Evolutionary conservation across 2,888 invertebrate genomes (phyloP).

Genomic region (Dolichomitus sp.): DNA sequence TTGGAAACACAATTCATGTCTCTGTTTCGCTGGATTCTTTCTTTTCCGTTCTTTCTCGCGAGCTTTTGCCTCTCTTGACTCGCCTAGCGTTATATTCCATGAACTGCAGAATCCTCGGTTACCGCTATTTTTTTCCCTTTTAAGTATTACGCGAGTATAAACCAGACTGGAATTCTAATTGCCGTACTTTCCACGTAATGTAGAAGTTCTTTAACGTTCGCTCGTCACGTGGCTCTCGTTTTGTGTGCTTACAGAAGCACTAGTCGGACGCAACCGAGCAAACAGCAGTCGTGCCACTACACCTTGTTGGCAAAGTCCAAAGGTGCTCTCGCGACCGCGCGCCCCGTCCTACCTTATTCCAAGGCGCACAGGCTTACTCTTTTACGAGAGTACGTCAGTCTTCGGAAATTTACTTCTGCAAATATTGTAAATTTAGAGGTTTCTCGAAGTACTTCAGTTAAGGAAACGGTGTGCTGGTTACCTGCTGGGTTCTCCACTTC

Average conservation of each 20-base stretch:
- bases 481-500: background rate
- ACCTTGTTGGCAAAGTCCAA: slow-evolving; percentile 56
- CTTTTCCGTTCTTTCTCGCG: slow-evolving; percentile 58
- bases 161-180: slow-evolving; percentile 67
- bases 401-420: slow-evolving; percentile 31
- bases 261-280: slow-evolving; percentile 50
- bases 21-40: slow-evolving; percentile 30
- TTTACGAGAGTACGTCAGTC: slow-evolving; percentile 50
- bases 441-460: slow-evolving; percentile 27
- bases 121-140: slow-evolving; percentile 22
- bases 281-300: slow-evolving; percentile 44
- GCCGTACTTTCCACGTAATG: slow-evolving; percentile 63
- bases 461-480: slow-evolving; percentile 11
- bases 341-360: slow-evolving; percentile 35
- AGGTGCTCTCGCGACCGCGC: slow-evolving; percentile 48
- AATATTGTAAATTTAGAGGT: slow-evolving; percentile 53
- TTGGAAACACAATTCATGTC: slow-evolving; percentile 26
- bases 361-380: slow-evolving; percentile 11
- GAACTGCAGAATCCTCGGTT: slow-evolving; percentile 19
- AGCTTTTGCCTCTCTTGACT: slow-evolving; percentile 56
- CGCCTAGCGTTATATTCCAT: slow-evolving; percentile 47
- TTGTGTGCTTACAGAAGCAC: slow-evolving; percentile 58
- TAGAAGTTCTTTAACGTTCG: slow-evolving; percentile 62
- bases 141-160: slow-evolving; percentile 57
- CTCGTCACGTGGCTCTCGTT: slow-evolving; percentile 52